Conservation (phyloP, 1,140 invertebrate genomes). For the Dreissena rostriformis region DNA sequence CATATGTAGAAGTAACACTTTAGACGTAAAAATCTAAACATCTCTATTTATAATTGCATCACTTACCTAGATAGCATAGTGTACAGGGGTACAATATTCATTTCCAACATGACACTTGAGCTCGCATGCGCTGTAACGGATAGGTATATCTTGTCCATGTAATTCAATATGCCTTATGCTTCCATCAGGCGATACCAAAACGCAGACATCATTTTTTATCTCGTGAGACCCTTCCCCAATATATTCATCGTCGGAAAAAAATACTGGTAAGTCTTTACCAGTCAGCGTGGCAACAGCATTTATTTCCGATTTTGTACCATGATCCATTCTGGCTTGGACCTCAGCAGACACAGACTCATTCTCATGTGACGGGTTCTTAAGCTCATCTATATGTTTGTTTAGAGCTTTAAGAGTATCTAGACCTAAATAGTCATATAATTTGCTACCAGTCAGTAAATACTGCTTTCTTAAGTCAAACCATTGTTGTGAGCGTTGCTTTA, state of each 20-base stretch:
- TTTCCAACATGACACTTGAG: neutral
- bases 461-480: slow-evolving; percentile 6
- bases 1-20: too few relatives aligned
- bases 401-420: neutral
- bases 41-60: too few relatives aligned
- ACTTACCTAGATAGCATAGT: neutral
- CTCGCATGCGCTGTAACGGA: neutral
- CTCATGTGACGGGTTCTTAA: too few relatives aligned
- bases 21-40: too few relatives aligned
- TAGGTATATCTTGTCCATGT: neutral
- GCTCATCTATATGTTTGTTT: neutral
- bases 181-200: slow-evolving; percentile 18
- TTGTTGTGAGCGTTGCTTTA: neutral
- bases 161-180: slow-evolving; percentile 8
- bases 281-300: neutral
- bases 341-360: too few relatives aligned
- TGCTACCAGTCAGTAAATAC: neutral
- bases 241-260: neutral
- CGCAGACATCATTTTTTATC: neutral
- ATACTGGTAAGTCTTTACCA: neutral
- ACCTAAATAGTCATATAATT: neutral
- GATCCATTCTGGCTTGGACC: neutral
- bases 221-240: neutral
- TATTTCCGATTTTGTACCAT: slow-evolving; percentile 5
- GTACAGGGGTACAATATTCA: neutral